phyloP scores from a whole-genome alignment of 2,888 invertebrate genomes.

The Lithosia quadra region DNA sequence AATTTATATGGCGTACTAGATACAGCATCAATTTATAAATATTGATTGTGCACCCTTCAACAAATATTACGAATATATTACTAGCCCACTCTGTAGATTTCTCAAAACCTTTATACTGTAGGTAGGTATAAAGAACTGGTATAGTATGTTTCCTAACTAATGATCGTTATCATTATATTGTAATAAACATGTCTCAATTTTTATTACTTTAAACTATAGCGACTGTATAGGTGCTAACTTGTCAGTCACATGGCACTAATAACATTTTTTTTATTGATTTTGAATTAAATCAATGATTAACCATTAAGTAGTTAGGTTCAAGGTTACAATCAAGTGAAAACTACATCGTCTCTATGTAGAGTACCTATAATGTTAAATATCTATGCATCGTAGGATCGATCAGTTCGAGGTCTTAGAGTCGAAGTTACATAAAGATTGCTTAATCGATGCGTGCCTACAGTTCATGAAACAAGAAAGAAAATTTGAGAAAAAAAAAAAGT shows the following conservation, averaged over 20 bases:
- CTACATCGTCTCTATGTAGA: background rate
- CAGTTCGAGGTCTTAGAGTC: background rate
- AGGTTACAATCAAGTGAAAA: conserved; percentile 1
- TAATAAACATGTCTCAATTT: background rate
- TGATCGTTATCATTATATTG: background rate
- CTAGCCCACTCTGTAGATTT: too few species aligned
- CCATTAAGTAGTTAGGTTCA: background rate
- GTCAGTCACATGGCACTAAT: background rate
- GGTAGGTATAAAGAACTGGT: background rate
- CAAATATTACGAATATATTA: background rate
- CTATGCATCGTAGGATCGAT: background rate
- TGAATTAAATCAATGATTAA: background rate
- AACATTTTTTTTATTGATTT: background rate
- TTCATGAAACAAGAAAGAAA: conserved; percentile 16
- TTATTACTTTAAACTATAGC: conserved; percentile 1
- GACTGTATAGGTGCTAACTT: background rate
- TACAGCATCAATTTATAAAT: too few species aligned
- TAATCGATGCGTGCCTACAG: conserved; percentile 11
- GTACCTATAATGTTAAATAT: background rate
- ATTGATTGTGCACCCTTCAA: background rate
- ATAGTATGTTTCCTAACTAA: conserved; percentile 1
- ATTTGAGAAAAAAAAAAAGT: too few species aligned
- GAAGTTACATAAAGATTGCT: conserved; percentile 17
- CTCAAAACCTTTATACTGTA: too few species aligned
- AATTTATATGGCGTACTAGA: too few species aligned